Evolutionary conservation across 2,888 invertebrate genomes (phyloP), one percentile per base, ranked within the genome.

Genomic region (Julus scanicus): DNA sequence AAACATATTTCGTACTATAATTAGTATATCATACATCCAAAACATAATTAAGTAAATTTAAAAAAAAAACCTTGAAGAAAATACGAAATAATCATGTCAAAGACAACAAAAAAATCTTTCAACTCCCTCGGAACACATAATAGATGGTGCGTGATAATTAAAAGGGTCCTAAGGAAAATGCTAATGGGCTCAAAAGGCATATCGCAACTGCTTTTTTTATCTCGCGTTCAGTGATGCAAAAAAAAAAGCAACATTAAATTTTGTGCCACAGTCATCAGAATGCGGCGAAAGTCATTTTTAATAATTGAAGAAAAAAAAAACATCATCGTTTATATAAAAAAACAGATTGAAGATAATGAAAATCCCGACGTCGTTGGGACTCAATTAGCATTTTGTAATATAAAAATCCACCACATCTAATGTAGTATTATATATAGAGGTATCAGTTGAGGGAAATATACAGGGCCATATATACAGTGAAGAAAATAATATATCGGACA

Each of bases 191-290:
- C 63, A 63, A 63, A 63, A 63, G 53, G 17, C 53, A 53, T 53
- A 17, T 13, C 53, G 15, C 53, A 53, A n/a, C 63, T 63, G 63
- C n/a, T 63, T 0, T 63, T 63, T 63, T 63, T 20, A 63, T 63
- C 63, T 63, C 63, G 63, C n/a, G 63, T 63, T 63, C 63, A 63
- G n/a, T n/a, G 63, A 63, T 63, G 63, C 63, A 6, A 63, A 63
- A 63, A 63, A 63, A 63, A 20, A 17, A 53, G 13, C 53, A 20
- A 63, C 63, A n/a, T 63, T 63, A 63, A n/a, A 63, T 63, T 63
- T 63, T n/a, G 63, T 63, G 20, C 20, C 20, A 6, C n/a, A 20
- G 63, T 63, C 63, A 63, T 63, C 63, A 20, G n/a, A 63, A 63
- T 20, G 20, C 63, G 63, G 63, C 63, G n/a, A 20, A 8, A 20